A percentile compares a stretch with the other conserved stretches of the same genome.
These are phyloP conservation scores for human DNA, from an alignment of 2,113 vertebrate genomes.

Conservation along the genomic window GRCh38 chr11:93556501-93557000, in stretches of 20 bases:
- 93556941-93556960: too few relatives aligned
- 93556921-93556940: too few relatives aligned
- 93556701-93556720: neutral
- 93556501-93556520: neutral
- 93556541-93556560: neutral
- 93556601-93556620: neutral
- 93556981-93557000: too few relatives aligned
- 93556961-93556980: too few relatives aligned
- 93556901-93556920: neutral
- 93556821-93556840: neutral
- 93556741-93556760: neutral
- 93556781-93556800: neutral
- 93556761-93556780: neutral
- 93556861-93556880: neutral
- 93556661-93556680: neutral
- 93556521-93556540: neutral
- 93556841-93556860: neutral
- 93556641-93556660: neutral
- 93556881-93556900: neutral
- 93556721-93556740: neutral
- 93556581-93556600: neutral
- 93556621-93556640: neutral
- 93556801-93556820: neutral
- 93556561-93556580: neutral
- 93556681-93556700: neutral